Percentiles rank a stretch among this genome's conserved stretches.
Evolutionary conservation across 2,113 vertebrate genomes (phyloP).

Genomic region (Syrrhaptes paradoxus): DNA sequence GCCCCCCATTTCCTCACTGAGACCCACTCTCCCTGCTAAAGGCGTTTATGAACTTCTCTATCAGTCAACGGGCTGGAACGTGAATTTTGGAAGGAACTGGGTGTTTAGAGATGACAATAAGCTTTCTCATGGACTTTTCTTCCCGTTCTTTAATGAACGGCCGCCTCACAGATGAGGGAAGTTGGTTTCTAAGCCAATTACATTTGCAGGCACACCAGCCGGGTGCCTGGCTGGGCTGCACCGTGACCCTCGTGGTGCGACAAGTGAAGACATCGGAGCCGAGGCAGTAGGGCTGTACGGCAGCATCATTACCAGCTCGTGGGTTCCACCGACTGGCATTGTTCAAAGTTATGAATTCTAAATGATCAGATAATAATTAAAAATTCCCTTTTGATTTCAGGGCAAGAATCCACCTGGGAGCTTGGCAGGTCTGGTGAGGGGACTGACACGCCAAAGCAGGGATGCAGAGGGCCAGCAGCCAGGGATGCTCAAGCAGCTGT

Average conservation of each 20-base stretch:
- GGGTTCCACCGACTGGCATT: conserved; percentile 12
- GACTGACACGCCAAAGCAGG: not conserved
- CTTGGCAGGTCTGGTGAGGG: not conserved
- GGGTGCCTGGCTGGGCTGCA: not conserved
- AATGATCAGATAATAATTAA: conserved; percentile 23
- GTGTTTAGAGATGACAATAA: not conserved
- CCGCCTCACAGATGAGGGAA: too few relatives aligned
- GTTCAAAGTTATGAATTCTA: conserved; percentile 44
- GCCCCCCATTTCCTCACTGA: fast-evolving
- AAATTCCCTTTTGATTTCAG: conserved; percentile 22
- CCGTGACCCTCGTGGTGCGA: not conserved
- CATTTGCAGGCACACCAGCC: fast-evolving
- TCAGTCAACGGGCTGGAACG: not conserved
- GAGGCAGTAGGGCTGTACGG: not conserved
- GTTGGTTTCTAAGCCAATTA: not conserved
- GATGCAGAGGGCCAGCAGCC: not conserved
- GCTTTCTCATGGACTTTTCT: not conserved
- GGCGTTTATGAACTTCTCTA: not conserved
- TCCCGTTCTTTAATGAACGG: not conserved
- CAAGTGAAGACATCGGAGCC: not conserved
- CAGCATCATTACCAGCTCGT: not conserved
- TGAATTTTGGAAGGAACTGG: not conserved
- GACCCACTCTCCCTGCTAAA: fast-evolving
- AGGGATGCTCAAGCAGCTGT: not conserved
- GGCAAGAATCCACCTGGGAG: not conserved